A percentile compares a stretch with the other conserved stretches of the same genome.
Conservation (phyloP, 92 coral and sea anemone genomes). For the Ricordea florida region DNA sequence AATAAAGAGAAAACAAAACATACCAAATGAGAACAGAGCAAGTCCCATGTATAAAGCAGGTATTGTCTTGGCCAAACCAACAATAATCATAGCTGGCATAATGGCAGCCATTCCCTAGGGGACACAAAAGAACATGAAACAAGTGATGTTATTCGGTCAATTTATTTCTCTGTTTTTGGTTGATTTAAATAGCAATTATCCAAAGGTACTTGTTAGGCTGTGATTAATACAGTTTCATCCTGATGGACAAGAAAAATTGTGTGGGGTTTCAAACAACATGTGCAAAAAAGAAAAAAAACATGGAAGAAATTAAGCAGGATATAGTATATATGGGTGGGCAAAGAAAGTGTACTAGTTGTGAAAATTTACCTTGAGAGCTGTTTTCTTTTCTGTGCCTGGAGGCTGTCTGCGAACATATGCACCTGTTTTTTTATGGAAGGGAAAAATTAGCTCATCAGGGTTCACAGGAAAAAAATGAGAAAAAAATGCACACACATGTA, state of each 20-base stretch:
- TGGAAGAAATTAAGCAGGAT: neutral
- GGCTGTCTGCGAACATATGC: conserved; percentile 91
- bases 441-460: too few species aligned
- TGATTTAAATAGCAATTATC: too few species aligned
- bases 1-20: neutral
- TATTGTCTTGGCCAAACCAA: conserved; percentile 83
- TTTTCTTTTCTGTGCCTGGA: conserved; percentile 88
- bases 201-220: too few species aligned
- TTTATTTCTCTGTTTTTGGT: too few species aligned
- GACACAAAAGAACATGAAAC: neutral
- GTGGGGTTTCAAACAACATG: too few species aligned
- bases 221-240: too few species aligned
- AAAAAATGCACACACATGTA: too few species aligned
- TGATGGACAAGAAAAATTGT: too few species aligned
- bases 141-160: too few species aligned
- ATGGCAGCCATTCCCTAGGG: conserved; percentile 90
- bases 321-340: neutral
- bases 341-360: neutral
- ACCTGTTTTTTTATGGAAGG: conserved; percentile 59
- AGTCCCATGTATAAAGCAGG: conserved; percentile 80
- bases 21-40: conserved; percentile 84
- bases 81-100: conserved; percentile 90
- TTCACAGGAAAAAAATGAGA: too few species aligned
- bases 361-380: conserved; percentile 74
- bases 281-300: neutral